Evolutionary conservation across 2,888 invertebrate genomes (phyloP).

Genomic region (Capitulum mitella): DNA sequence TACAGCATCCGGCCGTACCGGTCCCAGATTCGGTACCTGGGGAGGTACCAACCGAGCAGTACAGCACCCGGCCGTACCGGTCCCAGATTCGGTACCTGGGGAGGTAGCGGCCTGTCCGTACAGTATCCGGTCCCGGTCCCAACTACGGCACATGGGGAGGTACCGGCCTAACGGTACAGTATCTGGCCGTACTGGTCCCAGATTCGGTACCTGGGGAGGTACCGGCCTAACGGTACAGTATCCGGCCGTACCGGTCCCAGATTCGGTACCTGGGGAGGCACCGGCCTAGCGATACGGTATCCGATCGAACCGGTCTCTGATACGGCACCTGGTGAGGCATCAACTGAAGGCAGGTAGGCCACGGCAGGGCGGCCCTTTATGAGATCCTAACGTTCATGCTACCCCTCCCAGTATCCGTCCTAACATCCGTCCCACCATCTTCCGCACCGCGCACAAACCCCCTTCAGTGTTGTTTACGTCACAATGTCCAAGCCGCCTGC

Average conservation of each 20-base stretch:
- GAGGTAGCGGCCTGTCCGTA: neutral
- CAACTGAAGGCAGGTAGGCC: conserved; percentile 50
- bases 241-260: conserved; percentile 42
- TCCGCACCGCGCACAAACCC: too few relatives aligned
- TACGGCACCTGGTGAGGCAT: too few relatives aligned
- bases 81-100: conserved; percentile 41
- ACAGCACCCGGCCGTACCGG: neutral
- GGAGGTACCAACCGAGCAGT: neutral
- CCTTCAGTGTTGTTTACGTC: too few relatives aligned
- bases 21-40: conserved; percentile 66
- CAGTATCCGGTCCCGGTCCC: too few relatives aligned
- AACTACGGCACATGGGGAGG: too few relatives aligned
- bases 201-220: conserved; percentile 44
- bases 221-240: neutral
- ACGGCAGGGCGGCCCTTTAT: too few relatives aligned
- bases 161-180: conserved; percentile 65
- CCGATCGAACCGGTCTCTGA: too few relatives aligned
- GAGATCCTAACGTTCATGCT: too few relatives aligned
- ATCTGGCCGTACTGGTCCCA: conserved; percentile 90
- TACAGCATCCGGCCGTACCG: conserved; percentile 78
- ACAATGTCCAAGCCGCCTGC: too few relatives aligned
- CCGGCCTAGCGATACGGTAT: too few relatives aligned
- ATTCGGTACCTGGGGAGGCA: neutral
- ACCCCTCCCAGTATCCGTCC: too few relatives aligned
- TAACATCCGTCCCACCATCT: too few relatives aligned